Conservation (phyloP, 1,140 invertebrate species). For the Heliconius nattereri region DNA sequence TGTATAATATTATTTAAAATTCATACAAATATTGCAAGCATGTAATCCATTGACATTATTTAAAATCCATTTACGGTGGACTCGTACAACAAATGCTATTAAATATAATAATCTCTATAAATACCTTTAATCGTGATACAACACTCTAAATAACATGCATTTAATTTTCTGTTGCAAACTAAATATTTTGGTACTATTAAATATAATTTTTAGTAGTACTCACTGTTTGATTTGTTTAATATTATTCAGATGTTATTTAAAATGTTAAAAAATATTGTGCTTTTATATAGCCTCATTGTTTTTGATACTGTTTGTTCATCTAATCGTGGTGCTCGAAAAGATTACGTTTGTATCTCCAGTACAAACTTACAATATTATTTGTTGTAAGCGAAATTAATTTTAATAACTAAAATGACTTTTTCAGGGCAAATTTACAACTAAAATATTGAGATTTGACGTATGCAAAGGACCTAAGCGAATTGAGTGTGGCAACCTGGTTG, state of each 20-base stretch:
- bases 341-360: background rate
- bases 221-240: background rate
- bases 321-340: background rate
- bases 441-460: constrained; percentile 37
- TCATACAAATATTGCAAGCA: too few species aligned
- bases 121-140: background rate
- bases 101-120: background rate
- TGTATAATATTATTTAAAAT: too few species aligned
- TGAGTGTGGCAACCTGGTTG: constrained; percentile 42
- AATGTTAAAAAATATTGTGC: background rate
- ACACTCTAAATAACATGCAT: background rate
- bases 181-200: background rate
- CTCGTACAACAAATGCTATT: background rate
- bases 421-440: constrained; percentile 49
- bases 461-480: constrained; percentile 54
- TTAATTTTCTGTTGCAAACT: background rate
- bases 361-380: background rate
- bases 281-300: background rate
- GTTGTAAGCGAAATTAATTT: background rate
- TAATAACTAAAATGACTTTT: background rate
- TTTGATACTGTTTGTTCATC: background rate
- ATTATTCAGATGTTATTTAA: background rate
- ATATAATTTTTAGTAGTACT: background rate
- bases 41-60: too few species aligned
- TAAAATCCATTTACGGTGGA: background rate